Conservation (phyloP, 35 echinoderm and acorn worm species). For the Chiridota heheva region DNA sequence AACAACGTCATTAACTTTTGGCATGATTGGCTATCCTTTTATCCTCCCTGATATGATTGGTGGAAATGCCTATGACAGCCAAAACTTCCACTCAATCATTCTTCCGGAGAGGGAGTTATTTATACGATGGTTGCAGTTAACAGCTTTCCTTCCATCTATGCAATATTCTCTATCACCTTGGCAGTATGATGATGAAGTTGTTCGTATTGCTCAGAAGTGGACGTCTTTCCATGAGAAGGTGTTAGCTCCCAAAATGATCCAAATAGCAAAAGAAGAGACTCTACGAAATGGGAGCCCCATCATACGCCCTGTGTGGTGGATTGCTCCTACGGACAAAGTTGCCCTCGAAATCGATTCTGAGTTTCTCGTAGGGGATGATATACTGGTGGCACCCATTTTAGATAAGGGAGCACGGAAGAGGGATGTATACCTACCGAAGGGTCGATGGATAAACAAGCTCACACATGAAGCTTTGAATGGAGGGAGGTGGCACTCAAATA, state of each 20-base stretch:
- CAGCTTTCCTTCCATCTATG: conserved; percentile 76
- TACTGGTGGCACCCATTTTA: conserved; percentile 88
- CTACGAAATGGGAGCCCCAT: conserved; percentile 58
- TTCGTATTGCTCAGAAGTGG: conserved; percentile 51
- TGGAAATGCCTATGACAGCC: conserved; percentile 54
- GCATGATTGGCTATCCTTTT: conserved; percentile 73
- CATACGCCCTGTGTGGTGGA: conserved; percentile 94
- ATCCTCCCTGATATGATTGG: conserved; percentile 84
- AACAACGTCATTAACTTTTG: conserved; percentile 56
- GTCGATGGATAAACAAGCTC: conserved; percentile 52
- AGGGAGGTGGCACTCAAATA: conserved; percentile 2
- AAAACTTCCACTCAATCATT: background rate
- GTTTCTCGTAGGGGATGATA: conserved; percentile 87
- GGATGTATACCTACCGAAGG: conserved; percentile 82
- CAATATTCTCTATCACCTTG: conserved; percentile 74
- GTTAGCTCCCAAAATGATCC: conserved; percentile 50
- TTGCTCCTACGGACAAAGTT: conserved; percentile 54
- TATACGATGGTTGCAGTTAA: conserved; percentile 70
- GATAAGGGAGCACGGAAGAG: conserved; percentile 40
- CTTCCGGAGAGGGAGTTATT: conserved; percentile 72
- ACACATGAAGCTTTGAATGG: no score
- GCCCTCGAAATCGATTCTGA: conserved; percentile 75
- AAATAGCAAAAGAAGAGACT: conserved; percentile 53
- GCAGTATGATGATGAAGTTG: conserved; percentile 58
- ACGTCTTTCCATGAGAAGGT: conserved; percentile 66